Conservation (phyloP, 2,113 vertebrate species). For the Euleptes europaea region DNA sequence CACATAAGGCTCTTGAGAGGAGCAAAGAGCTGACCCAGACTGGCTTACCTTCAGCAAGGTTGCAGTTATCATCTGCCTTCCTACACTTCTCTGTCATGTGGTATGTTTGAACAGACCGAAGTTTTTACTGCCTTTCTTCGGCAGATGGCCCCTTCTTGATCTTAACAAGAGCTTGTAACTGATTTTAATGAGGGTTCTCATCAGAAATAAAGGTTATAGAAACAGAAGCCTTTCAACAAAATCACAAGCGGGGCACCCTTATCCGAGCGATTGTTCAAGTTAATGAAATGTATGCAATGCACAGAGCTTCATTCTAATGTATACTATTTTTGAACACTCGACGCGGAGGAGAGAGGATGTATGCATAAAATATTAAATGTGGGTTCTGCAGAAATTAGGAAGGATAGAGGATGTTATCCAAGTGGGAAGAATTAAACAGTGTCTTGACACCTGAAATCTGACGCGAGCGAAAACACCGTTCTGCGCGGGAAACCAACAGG, state of each 20-base stretch:
- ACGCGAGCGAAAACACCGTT: constrained; percentile 44
- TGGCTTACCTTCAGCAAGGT: no score
- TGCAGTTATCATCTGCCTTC: no score
- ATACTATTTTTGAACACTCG: neutral
- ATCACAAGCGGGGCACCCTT: neutral
- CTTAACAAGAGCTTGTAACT: neutral
- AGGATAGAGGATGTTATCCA: neutral
- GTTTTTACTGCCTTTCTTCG: neutral
- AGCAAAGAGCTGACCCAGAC: no score
- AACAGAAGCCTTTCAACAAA: neutral
- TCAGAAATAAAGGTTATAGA: neutral
- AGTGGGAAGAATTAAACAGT: constrained; percentile 18
- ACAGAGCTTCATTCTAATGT: neutral
- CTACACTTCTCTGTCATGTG: no score
- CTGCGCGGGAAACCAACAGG: constrained; percentile 29
- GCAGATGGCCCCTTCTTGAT: neutral
- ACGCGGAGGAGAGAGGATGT: neutral
- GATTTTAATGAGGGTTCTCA: neutral
- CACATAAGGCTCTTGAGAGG: no score
- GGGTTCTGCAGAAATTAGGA: constrained; percentile 18
- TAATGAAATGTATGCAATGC: neutral
- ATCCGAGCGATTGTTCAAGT: neutral
- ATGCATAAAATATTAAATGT: constrained; percentile 18
- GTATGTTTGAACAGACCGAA: neutral
- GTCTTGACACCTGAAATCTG: constrained; percentile 43